phyloP scores from a whole-genome alignment of 2,113 vertebrate genomes.

The Aldabrachelys gigantea region DNA sequence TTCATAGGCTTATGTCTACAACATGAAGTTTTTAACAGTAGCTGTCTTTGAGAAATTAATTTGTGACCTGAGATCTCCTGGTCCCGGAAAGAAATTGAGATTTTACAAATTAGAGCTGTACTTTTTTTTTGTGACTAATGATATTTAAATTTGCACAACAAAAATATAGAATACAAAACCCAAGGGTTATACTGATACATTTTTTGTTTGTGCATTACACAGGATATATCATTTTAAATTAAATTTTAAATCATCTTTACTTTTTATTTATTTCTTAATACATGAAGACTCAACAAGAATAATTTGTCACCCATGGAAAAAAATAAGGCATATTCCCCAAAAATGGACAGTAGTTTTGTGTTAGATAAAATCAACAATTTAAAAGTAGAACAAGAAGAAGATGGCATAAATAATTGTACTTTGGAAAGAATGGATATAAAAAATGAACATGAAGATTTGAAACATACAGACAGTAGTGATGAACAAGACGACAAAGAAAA shows the following conservation, averaged over 20 bases:
- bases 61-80: slow-evolving; percentile 16
- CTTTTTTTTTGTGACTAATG: not conserved
- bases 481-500: slow-evolving; percentile 80
- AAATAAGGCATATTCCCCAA: slow-evolving; percentile 33
- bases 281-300: slow-evolving; percentile 32
- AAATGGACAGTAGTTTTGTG: slow-evolving; percentile 62
- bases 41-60: not conserved
- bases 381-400: slow-evolving; percentile 75
- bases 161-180: not conserved
- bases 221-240: slow-evolving; percentile 44
- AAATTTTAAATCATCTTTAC: slow-evolving; percentile 49
- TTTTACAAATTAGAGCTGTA: slow-evolving; percentile 17
- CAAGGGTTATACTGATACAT: not conserved
- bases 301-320: slow-evolving; percentile 68
- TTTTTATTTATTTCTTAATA: slow-evolving; percentile 44
- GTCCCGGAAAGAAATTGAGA: slow-evolving; percentile 28
- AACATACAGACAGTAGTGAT: slow-evolving; percentile 80
- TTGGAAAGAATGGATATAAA: slow-evolving; percentile 78
- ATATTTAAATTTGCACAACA: not conserved
- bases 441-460: slow-evolving; percentile 80
- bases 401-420: slow-evolving; percentile 43
- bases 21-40: not conserved
- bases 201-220: slow-evolving; percentile 36
- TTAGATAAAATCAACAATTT: slow-evolving; percentile 66
- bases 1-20: not conserved